These are phyloP conservation scores for Cryptocephalus primarius DNA, from an alignment of 2,888 invertebrate species.

Conservation along the genomic window DNA sequence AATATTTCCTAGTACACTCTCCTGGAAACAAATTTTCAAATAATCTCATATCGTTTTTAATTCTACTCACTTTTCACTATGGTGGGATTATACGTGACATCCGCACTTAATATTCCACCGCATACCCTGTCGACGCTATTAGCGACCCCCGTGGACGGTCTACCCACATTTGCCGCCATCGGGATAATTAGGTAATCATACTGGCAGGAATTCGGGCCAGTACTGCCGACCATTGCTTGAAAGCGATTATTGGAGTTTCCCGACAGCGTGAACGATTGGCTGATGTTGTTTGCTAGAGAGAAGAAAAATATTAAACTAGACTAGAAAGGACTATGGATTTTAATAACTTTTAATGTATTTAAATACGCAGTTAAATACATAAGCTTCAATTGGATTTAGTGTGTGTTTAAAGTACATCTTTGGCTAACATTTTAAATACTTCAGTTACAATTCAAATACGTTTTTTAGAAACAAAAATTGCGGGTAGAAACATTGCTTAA, in stretches of 20 bases:
- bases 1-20: too few species aligned
- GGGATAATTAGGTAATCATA: conserved; percentile 74
- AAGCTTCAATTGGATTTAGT: too few species aligned
- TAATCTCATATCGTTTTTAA: too few species aligned
- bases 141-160: conserved; percentile 44
- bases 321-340: too few species aligned
- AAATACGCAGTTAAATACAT: too few species aligned
- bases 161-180: conserved; percentile 60
- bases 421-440: too few species aligned
- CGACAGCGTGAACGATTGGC: conserved; percentile 63
- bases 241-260: conserved; percentile 64
- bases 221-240: conserved; percentile 58
- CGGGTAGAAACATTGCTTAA: too few species aligned
- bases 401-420: too few species aligned
- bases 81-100: conserved; percentile 55
- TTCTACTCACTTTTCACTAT: conserved; percentile 59
- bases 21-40: too few species aligned
- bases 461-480: too few species aligned
- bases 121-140: conserved; percentile 72
- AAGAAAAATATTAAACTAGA: not conserved
- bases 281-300: conserved; percentile 54
- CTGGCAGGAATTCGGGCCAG: conserved; percentile 58
- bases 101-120: conserved; percentile 68
- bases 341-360: too few species aligned
- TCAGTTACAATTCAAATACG: too few species aligned